Evolutionary conservation across 2,113 vertebrate species (phyloP).

Genomic region (Cairina moschata): DNA sequence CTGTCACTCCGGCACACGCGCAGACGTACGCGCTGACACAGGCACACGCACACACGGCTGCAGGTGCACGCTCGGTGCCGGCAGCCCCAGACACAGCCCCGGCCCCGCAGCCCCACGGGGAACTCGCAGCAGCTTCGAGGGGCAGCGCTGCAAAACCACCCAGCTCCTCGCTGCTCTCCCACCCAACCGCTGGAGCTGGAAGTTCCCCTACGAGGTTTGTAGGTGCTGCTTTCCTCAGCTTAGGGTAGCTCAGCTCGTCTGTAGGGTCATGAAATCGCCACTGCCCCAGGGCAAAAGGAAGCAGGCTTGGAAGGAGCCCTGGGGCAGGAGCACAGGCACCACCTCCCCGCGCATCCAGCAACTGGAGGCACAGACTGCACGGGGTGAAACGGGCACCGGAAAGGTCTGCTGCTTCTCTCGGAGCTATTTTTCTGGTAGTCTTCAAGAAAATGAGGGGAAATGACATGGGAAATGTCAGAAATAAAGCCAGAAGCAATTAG

Average conservation of each 20-base stretch:
- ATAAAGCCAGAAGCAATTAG: constrained; percentile 70
- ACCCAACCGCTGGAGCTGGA: fast-evolving
- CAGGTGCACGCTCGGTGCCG: background rate
- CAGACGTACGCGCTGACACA: background rate
- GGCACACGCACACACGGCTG: background rate
- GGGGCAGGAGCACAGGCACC: background rate
- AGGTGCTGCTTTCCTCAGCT: background rate
- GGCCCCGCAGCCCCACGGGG: background rate
- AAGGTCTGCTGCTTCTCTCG: constrained; percentile 6
- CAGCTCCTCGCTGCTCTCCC: fast-evolving
- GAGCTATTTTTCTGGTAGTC: constrained; percentile 55
- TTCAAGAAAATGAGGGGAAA: constrained; percentile 66
- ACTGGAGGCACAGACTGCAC: background rate
- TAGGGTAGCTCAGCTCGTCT: background rate
- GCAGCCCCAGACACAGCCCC: background rate
- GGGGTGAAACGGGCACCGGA: background rate
- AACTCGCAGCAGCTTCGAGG: no score
- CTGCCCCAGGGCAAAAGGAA: background rate
- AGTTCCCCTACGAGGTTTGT: background rate
- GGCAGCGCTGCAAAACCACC: background rate
- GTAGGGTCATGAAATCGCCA: background rate
- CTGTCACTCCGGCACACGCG: background rate
- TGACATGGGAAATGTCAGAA: constrained; percentile 71
- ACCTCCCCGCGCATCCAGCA: background rate
- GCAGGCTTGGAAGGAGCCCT: background rate